These are phyloP conservation scores for Lepisosteus osseus DNA, from an alignment of 2,113 vertebrate genomes.

Conservation along the genomic window DNA sequence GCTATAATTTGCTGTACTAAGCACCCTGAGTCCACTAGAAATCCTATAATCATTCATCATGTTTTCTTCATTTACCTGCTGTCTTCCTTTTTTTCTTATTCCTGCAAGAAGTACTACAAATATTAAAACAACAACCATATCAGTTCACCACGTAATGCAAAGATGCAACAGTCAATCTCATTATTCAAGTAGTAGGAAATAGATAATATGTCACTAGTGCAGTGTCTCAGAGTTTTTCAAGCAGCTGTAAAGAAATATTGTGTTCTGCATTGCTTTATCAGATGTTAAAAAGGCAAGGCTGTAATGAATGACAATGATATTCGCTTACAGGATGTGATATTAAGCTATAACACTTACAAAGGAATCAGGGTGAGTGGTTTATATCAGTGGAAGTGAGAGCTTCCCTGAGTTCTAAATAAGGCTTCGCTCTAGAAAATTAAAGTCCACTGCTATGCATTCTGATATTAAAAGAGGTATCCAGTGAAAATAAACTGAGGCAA, in stretches of 20 bases:
- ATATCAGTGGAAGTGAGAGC: no score
- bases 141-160: neutral
- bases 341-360: no score
- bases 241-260: neutral
- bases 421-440: no score
- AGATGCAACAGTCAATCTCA: neutral
- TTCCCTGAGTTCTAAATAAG: no score
- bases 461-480: no score
- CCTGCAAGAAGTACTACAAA: constrained; percentile 2
- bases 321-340: no score
- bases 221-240: neutral
- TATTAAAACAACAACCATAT: neutral
- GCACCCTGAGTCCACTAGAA: neutral
- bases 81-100: neutral
- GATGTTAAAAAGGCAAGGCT: no score
- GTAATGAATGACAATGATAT: no score
- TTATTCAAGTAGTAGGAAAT: neutral
- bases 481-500: neutral
- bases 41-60: constrained; percentile 14
- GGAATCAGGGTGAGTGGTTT: no score
- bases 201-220: constrained; percentile 1
- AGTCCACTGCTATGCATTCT: no score
- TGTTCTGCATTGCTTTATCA: no score
- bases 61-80: neutral
- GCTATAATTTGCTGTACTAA: neutral